Conservation (phyloP, 2,113 vertebrate genomes). For the Pseudolaguvia tuberculata region DNA sequence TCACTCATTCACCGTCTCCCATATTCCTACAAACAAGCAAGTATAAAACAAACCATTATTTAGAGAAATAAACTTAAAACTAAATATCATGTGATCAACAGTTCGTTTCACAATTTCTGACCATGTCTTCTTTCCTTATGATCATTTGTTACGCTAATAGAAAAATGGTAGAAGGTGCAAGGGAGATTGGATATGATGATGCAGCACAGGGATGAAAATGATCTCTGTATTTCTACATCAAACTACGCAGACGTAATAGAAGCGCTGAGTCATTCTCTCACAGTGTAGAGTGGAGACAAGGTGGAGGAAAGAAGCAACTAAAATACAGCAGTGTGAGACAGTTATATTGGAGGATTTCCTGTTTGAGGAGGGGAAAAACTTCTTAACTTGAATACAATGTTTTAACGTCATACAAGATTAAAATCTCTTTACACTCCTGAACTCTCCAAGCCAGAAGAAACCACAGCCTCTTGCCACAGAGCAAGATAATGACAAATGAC, state of each 20-base stretch:
- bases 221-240: conserved; percentile 24
- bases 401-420: not conserved
- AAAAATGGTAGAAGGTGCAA: too few species aligned
- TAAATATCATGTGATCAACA: not conserved
- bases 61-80: not conserved
- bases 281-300: conserved; percentile 12
- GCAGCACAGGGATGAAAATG: not conserved
- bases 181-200: conserved; percentile 1
- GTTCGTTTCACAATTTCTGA: not conserved
- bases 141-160: not conserved
- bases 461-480: not conserved
- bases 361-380: conserved; percentile 8
- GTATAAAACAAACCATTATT: not conserved
- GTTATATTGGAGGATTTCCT: conserved; percentile 40
- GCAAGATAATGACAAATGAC: not conserved
- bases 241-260: not conserved
- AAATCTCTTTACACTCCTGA: not conserved
- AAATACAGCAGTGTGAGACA: conserved; percentile 11
- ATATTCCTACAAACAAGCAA: not conserved
- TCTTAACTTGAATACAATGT: not conserved
- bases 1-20: not conserved
- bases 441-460: not conserved
- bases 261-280: conserved; percentile 41
- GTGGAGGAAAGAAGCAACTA: conserved; percentile 10
- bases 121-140: not conserved